These are phyloP conservation scores for Lasioglossum zephyrum DNA, from an alignment of 2,888 invertebrate genomes.

Conservation along the genomic window DNA sequence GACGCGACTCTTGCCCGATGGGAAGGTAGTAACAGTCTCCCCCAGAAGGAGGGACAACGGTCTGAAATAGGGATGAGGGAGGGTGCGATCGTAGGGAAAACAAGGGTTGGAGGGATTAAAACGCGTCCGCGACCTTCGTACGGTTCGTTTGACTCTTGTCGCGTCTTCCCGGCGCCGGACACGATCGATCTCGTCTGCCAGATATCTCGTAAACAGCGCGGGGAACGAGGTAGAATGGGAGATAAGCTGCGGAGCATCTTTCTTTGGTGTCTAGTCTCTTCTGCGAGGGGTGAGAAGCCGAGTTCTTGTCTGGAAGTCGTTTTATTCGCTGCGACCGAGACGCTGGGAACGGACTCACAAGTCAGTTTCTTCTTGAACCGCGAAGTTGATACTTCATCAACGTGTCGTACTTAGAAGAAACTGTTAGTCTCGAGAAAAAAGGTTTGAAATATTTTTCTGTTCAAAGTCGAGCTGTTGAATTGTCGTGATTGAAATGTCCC, in stretches of 20 bases:
- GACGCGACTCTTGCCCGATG: neutral
- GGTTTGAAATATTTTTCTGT: neutral
- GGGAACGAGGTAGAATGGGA: constrained; percentile 70
- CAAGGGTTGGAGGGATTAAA: constrained; percentile 46
- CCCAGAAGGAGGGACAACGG: constrained; percentile 25
- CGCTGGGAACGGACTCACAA: neutral
- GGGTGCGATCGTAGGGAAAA: constrained; percentile 28
- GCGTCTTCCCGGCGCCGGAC: constrained; percentile 77
- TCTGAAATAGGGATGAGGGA: neutral
- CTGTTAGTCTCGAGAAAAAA: neutral
- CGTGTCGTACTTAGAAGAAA: neutral
- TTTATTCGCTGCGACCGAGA: neutral
- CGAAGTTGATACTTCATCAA: neutral
- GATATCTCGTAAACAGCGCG: constrained; percentile 75
- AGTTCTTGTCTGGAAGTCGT: neutral
- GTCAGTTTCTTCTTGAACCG: neutral
- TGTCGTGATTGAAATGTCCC: neutral
- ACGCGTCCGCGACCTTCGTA: constrained; percentile 29
- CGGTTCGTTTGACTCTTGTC: constrained; percentile 68
- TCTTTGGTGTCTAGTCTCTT: constrained; percentile 8
- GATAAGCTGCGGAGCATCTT: constrained; percentile 59
- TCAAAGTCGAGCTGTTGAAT: neutral
- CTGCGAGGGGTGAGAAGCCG: neutral
- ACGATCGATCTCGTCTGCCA: constrained; percentile 76
- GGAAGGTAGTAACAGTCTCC: constrained; percentile 7